Percentiles rank a stretch among this genome's conserved stretches.
Conservation (phyloP, 2,797 vertebrate species). For the Mormyrus hasselquistii region DNA sequence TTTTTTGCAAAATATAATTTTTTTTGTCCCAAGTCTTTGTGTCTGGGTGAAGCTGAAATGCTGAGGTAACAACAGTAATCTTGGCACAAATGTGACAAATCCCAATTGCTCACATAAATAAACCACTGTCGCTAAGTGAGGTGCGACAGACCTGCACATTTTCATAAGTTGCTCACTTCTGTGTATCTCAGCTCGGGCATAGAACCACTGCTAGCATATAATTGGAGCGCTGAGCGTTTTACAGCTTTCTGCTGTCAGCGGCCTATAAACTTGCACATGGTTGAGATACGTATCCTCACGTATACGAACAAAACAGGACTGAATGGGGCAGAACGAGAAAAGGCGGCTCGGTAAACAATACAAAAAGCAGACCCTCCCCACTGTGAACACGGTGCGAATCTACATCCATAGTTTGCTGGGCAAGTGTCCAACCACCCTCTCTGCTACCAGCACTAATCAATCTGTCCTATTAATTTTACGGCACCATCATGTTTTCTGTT, state of each 20-base stretch:
- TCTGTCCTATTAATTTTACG: conserved; percentile 43
- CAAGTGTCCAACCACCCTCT: neutral
- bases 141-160: neutral
- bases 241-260: neutral
- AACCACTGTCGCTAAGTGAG: neutral
- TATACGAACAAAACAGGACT: neutral
- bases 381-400: neutral
- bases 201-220: neutral
- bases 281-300: neutral
- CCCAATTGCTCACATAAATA: neutral
- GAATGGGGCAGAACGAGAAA: neutral
- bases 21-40: neutral
- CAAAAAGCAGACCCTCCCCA: neutral
- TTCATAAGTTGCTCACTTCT: neutral
- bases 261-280: neutral
- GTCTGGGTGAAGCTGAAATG: neutral
- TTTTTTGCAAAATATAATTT: neutral
- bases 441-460: conserved; percentile 35
- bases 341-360: neutral
- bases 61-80: neutral
- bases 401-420: neutral
- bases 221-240: neutral
- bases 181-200: neutral
- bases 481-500: conserved; percentile 37
- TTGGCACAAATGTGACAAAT: neutral